phyloP scores from a whole-genome alignment of 2,888 invertebrate genomes.

The Rhaphigaster nebulosa region DNA sequence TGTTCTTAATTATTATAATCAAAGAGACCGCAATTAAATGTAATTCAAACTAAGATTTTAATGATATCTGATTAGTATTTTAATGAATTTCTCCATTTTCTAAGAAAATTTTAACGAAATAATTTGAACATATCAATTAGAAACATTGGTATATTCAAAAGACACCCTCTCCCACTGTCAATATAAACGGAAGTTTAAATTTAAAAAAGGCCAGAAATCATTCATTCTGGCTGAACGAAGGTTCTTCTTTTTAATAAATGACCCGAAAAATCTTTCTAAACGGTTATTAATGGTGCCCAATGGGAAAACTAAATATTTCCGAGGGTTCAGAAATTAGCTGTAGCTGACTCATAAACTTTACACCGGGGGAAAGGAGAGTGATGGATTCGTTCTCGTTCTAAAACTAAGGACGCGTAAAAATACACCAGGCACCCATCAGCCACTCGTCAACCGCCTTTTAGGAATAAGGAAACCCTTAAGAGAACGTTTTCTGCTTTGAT shows the following conservation, averaged over 20 bases:
- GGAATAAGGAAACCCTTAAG: not conserved
- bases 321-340: slow-evolving; percentile 37
- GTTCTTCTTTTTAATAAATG: slow-evolving; percentile 9
- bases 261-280: slow-evolving; percentile 11
- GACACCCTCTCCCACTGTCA: not conserved
- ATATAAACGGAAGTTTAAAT: not conserved
- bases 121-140: not conserved
- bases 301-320: slow-evolving; percentile 46
- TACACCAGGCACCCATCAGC: slow-evolving; percentile 32
- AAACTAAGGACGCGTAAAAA: slow-evolving; percentile 49
- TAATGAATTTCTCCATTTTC: too few species aligned
- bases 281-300: slow-evolving; percentile 37
- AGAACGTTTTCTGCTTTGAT: not conserved
- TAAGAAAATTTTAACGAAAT: not conserved
- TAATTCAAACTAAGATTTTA: too few species aligned
- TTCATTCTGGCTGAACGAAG: slow-evolving; percentile 16
- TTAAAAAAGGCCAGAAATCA: slow-evolving; percentile 7
- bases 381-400: slow-evolving; percentile 29
- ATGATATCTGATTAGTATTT: too few species aligned
- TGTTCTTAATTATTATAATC: too few species aligned
- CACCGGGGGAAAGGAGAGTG: slow-evolving; percentile 16
- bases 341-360: slow-evolving; percentile 43
- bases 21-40: too few species aligned
- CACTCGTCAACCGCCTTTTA: slow-evolving; percentile 9
- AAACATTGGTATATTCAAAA: not conserved